These are phyloP conservation scores for Gerosis bhagava DNA, from an alignment of 2,888 invertebrate genomes.

Conservation along the genomic window DNA sequence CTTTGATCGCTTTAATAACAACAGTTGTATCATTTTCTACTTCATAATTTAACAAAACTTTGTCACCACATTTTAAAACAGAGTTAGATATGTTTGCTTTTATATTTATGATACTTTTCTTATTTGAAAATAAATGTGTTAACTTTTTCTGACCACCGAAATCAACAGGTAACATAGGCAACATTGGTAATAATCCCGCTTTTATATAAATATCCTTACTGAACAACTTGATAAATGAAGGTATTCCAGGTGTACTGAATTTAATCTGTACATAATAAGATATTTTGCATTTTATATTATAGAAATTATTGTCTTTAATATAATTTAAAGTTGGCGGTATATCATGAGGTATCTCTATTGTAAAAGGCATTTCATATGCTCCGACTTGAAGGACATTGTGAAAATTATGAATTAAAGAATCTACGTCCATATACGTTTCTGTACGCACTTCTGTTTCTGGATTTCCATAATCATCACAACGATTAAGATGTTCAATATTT, in stretches of 20 bases:
- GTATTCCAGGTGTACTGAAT: neutral
- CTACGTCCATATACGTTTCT: neutral
- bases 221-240: neutral
- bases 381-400: neutral
- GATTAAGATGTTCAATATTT: too few relatives aligned
- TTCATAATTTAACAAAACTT: constrained; percentile 3
- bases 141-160: constrained; percentile 2
- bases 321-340: constrained; percentile 1
- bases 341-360: neutral
- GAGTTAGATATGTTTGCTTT: neutral
- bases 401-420: neutral
- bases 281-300: neutral
- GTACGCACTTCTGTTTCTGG: constrained; percentile 4
- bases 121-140: constrained; percentile 9
- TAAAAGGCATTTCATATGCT: constrained; percentile 3
- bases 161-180: neutral
- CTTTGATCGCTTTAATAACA: constrained; percentile 5
- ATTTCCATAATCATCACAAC: too few relatives aligned
- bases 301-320: neutral
- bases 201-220: constrained; percentile 2
- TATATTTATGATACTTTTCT: constrained; percentile 2
- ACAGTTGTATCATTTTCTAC: constrained; percentile 4
- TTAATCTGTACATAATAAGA: constrained; percentile 4
- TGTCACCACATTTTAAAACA: constrained; percentile 1
- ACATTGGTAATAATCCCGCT: constrained; percentile 5